Conservation (phyloP, 1,140 invertebrate genomes). For the Phymorhynchus buccinoides region DNA sequence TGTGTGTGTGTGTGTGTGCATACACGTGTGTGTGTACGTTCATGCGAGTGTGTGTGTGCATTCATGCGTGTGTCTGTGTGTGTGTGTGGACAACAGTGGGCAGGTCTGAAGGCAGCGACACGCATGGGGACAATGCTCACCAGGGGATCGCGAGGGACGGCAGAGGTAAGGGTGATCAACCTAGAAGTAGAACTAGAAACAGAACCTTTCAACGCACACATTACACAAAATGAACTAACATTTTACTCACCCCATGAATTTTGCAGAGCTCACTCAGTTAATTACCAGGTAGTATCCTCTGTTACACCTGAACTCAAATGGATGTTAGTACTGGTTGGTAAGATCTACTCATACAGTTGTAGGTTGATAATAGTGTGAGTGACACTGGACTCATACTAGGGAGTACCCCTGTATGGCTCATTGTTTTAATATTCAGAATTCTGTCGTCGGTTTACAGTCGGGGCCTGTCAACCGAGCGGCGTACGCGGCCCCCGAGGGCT, state of each 20-base stretch:
- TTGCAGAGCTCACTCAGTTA: no score
- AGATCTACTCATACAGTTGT: no score
- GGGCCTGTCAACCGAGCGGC: slow-evolving; percentile 17
- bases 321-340: no score
- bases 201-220: no score
- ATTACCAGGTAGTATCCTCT: no score
- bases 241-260: no score
- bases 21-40: not conserved
- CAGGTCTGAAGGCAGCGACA: not conserved
- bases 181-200: not conserved
- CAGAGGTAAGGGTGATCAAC: not conserved
- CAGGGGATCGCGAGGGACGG: slow-evolving; percentile 17
- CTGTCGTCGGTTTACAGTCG: not conserved
- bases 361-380: no score
- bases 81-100: not conserved
- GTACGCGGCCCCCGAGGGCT: slow-evolving; percentile 49
- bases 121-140: slow-evolving; percentile 1
- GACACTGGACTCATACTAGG: no score
- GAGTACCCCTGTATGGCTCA: no score
- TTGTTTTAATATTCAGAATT: no score
- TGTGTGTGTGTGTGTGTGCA: not conserved
- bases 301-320: no score
- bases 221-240: no score
- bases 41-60: not conserved
- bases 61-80: not conserved